Evolutionary conservation across 2,888 invertebrate species (phyloP).

Genomic region (Nebria brevicollis): DNA sequence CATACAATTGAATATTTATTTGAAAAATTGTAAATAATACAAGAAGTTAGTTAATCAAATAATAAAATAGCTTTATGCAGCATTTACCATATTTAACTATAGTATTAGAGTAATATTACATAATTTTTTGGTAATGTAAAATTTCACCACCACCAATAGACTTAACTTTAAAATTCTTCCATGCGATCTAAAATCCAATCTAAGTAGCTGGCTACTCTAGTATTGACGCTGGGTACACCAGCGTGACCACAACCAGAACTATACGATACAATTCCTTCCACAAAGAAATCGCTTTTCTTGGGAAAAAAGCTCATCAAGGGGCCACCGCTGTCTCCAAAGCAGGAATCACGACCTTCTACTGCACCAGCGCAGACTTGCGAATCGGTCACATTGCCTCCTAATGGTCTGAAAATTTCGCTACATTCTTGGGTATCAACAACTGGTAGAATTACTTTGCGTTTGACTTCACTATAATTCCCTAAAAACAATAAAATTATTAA

Average conservation of each 20-base stretch:
- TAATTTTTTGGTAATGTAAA: too few species aligned
- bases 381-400: conserved; percentile 47
- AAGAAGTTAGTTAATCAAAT: too few species aligned
- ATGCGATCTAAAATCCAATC: conserved; percentile 35
- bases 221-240: conserved; percentile 68
- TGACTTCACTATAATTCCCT: conserved; percentile 20
- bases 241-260: conserved; percentile 65
- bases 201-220: conserved; percentile 60
- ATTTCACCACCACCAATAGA: not conserved
- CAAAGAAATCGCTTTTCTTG: not conserved
- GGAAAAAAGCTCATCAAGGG: conserved; percentile 30
- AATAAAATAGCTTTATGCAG: too few species aligned
- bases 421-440: not conserved
- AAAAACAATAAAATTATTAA: not conserved
- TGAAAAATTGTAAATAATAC: too few species aligned
- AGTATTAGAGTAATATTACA: too few species aligned
- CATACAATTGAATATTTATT: too few species aligned
- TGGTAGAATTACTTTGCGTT: conserved; percentile 24
- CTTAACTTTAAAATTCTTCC: not conserved
- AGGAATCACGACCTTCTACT: conserved; percentile 45
- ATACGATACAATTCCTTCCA: conserved; percentile 68
- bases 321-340: conserved; percentile 47
- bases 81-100: too few species aligned
- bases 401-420: not conserved
- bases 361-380: conserved; percentile 59